Evolutionary conservation across 2,113 vertebrate genomes (phyloP).

Genomic region (Pomatorhinus ruficollis): DNA sequence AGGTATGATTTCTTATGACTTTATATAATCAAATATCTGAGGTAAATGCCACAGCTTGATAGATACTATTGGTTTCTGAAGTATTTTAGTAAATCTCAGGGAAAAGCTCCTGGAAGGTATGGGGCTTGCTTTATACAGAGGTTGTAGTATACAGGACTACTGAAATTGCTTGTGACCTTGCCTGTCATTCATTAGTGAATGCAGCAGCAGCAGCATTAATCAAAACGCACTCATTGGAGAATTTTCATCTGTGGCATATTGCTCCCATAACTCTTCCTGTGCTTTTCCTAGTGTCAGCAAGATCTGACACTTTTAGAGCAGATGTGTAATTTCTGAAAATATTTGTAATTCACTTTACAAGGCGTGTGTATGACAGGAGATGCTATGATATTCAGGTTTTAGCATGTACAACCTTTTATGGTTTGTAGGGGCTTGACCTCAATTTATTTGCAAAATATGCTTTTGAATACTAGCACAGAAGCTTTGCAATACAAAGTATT

Average conservation of each 20-base stretch:
- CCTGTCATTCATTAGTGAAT: not conserved
- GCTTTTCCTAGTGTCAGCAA: constrained; percentile 21
- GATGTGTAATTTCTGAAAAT: constrained; percentile 42
- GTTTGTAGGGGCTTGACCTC: not conserved
- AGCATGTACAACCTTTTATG: not conserved
- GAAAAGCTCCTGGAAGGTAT: not conserved
- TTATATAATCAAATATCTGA: not conserved
- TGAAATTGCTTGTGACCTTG: constrained; percentile 25
- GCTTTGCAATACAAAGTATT: not conserved
- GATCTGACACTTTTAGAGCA: constrained; percentile 7
- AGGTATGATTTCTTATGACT: not conserved
- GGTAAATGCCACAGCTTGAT: not conserved
- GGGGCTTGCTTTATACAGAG: not conserved
- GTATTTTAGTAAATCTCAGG: not conserved
- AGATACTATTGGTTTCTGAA: not conserved
- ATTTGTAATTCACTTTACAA: not conserved
- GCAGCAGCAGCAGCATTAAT: constrained; percentile 11
- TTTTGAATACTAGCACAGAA: not conserved
- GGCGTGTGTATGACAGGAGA: not conserved
- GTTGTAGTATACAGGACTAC: not conserved
- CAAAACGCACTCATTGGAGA: not conserved
- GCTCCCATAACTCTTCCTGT: constrained; percentile 17
- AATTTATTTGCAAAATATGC: not conserved
- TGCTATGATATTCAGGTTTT: not conserved
- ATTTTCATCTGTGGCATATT: not conserved